These are phyloP conservation scores for Cheilosia scutellata DNA, from an alignment of 2,888 invertebrate genomes.

Conservation along the genomic window DNA sequence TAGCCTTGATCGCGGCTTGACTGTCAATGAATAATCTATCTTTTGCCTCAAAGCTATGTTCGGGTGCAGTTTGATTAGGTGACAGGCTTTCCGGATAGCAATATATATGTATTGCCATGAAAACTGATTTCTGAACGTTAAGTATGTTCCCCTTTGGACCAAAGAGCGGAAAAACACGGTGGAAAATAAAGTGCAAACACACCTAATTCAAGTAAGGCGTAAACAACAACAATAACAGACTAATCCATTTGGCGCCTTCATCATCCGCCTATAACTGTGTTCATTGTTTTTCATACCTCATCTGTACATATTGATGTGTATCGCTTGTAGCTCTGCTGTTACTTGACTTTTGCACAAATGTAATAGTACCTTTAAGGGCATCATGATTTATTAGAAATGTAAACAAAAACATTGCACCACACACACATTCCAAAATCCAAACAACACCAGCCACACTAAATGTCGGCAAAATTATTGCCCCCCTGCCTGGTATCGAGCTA, in stretches of 20 bases:
- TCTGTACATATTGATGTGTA: slow-evolving; percentile 9
- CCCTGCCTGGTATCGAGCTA: not conserved
- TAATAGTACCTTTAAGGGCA: slow-evolving; percentile 28
- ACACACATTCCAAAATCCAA: not conserved
- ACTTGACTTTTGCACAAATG: slow-evolving; percentile 37
- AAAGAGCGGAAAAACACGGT: too few relatives aligned
- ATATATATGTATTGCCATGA: too few relatives aligned
- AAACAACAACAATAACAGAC: not conserved
- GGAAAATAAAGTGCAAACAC: not conserved
- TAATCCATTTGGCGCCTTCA: slow-evolving; percentile 45
- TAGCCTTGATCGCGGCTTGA: too few relatives aligned
- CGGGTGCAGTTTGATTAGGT: too few relatives aligned
- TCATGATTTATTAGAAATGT: slow-evolving; percentile 58
- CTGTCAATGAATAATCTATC: too few relatives aligned
- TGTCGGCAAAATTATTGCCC: slow-evolving; percentile 48
- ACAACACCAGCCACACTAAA: slow-evolving; percentile 33
- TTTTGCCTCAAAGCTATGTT: too few relatives aligned
- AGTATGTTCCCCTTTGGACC: too few relatives aligned
- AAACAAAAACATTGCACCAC: slow-evolving; percentile 51
- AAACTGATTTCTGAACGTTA: too few relatives aligned
- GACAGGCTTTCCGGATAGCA: too few relatives aligned
- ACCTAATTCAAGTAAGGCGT: not conserved
- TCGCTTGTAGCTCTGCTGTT: not conserved
- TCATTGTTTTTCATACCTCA: slow-evolving; percentile 12
- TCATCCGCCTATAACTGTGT: slow-evolving; percentile 7